These are phyloP conservation scores for Fopius arisanus DNA, from an alignment of 1,140 invertebrate genomes.

Conservation along the genomic window DNA sequence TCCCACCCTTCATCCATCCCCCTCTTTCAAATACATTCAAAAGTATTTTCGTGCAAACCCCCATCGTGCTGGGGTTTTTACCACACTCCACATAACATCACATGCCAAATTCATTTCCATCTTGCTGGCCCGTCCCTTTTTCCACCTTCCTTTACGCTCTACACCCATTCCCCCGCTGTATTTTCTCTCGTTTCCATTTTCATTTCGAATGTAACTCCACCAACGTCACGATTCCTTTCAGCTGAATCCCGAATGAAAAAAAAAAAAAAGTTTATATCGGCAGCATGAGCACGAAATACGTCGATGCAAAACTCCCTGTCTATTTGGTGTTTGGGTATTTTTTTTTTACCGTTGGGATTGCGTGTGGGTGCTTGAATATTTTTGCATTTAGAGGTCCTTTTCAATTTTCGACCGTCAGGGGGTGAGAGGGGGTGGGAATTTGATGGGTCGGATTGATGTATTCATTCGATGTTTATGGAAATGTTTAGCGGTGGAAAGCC, in stretches of 20 bases:
- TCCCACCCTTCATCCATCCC: too few species aligned
- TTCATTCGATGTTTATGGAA: too few species aligned
- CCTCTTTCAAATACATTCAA: neutral
- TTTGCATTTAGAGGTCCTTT: too few species aligned
- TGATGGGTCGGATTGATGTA: too few species aligned
- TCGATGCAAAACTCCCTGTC: neutral
- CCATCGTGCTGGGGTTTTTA: neutral
- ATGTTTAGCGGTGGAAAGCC: too few species aligned
- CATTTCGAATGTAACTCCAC: slow-evolving; percentile 1
- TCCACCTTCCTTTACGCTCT: slow-evolving; percentile 1
- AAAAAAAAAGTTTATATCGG: neutral
- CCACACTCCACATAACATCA: neutral
- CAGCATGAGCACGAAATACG: slow-evolving; percentile 14
- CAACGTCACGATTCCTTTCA: slow-evolving; percentile 14
- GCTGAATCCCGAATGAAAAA: neutral
- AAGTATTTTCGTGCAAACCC: slow-evolving; percentile 20
- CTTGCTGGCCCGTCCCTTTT: neutral
- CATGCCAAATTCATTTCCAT: slow-evolving; percentile 19
- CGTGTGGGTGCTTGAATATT: too few species aligned
- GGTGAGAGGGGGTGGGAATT: too few species aligned
- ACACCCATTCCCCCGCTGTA: neutral
- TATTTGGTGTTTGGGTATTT: too few species aligned
- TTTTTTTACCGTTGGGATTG: too few species aligned
- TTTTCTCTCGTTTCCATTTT: slow-evolving; percentile 9
- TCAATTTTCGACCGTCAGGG: too few species aligned